phyloP scores from a whole-genome alignment of 1,140 invertebrate genomes.

The Tetramorium simillimum region DNA sequence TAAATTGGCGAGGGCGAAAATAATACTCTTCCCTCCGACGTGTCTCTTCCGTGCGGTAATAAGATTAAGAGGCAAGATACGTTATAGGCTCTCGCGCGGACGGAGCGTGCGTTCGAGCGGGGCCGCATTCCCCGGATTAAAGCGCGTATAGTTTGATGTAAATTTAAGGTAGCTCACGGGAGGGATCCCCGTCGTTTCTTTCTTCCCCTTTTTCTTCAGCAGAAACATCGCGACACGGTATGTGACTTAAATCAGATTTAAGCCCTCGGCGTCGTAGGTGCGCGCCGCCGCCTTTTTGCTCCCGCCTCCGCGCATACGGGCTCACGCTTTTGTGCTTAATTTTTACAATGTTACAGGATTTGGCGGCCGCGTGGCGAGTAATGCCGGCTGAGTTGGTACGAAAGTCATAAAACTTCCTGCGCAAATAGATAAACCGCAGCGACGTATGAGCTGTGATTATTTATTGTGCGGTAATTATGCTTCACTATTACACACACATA shows the following conservation, averaged over 20 bases:
- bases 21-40: constrained; percentile 74
- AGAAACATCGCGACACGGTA: constrained; percentile 80
- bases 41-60: constrained; percentile 79
- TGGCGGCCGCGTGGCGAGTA: constrained; percentile 4
- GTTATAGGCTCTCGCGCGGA: constrained; percentile 62
- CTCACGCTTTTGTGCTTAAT: constrained; percentile 56
- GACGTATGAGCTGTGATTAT: constrained; percentile 14
- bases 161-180: constrained; percentile 82
- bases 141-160: constrained; percentile 80
- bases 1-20: constrained; percentile 79
- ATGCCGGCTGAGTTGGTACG: neutral
- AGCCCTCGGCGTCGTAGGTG: constrained; percentile 61
- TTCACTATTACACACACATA: neutral
- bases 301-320: constrained; percentile 40
- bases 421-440: constrained; percentile 48
- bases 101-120: constrained; percentile 50
- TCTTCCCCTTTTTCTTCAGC: constrained; percentile 60
- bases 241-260: constrained; percentile 83
- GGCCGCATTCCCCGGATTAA: constrained; percentile 78
- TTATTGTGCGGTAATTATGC: neutral
- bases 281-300: constrained; percentile 56
- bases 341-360: constrained; percentile 51
- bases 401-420: constrained; percentile 18
- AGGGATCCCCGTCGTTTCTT: constrained; percentile 78
- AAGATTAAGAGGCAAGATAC: constrained; percentile 81